Conservation (phyloP, 2,113 vertebrate genomes). For the Bos javanicus region DNA sequence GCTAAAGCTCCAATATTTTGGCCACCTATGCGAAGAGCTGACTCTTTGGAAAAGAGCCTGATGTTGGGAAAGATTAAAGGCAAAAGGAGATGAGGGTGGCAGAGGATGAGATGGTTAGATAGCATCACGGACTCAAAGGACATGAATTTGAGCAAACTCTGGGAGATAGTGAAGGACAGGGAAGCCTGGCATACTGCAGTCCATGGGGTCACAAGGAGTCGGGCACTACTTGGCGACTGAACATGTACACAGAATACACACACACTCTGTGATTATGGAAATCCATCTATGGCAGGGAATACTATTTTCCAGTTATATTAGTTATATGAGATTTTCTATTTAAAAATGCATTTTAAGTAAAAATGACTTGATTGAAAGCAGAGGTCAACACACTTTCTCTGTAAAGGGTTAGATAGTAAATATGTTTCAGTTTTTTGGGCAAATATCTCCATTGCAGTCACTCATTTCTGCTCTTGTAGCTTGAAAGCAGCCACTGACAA, state of each 20-base stretch:
- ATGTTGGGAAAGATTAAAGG: not conserved
- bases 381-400: not conserved
- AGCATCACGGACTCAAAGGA: not conserved
- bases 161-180: not conserved
- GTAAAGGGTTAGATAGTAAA: not conserved
- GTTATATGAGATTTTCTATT: not conserved
- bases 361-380: slow-evolving; percentile 2
- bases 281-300: not conserved
- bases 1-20: not conserved
- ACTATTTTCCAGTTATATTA: not conserved
- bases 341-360: not conserved
- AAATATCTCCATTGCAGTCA: too few relatives aligned
- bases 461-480: not conserved
- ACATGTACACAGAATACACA: not conserved
- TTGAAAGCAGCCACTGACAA: not conserved
- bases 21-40: not conserved
- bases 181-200: not conserved
- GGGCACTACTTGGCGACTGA: not conserved
- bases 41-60: not conserved
- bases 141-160: not conserved
- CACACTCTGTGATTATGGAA: not conserved
- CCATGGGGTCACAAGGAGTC: not conserved
- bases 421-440: not conserved
- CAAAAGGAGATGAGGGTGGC: not conserved
- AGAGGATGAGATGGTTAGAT: not conserved